phyloP scores from a whole-genome alignment of 1,140 invertebrate genomes.

The Antheraea mylitta region DNA sequence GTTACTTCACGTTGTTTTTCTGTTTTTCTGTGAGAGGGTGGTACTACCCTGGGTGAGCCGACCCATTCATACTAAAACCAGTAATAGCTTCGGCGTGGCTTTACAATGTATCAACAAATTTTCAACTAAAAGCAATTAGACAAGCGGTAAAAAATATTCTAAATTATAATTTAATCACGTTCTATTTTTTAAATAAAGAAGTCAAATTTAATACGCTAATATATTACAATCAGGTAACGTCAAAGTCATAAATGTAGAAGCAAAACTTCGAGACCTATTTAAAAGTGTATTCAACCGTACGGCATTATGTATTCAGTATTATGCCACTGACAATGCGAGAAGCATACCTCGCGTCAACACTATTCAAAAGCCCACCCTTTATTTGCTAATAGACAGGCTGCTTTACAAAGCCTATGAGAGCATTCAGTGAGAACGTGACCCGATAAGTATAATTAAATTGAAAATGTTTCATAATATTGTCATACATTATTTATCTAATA shows the following conservation, averaged over 20 bases:
- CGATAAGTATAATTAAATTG: slow-evolving; percentile 44
- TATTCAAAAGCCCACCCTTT: slow-evolving; percentile 49
- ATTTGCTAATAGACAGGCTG: slow-evolving; percentile 57
- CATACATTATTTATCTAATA: not conserved
- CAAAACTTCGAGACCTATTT: slow-evolving; percentile 29
- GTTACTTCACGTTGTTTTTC: too few species aligned
- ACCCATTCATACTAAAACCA: too few species aligned
- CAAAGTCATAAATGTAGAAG: slow-evolving; percentile 7
- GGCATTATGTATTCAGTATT: slow-evolving; percentile 34
- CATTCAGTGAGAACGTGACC: slow-evolving; percentile 34
- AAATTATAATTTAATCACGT: not conserved
- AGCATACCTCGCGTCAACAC: slow-evolving; percentile 49
- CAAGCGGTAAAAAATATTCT: not conserved
- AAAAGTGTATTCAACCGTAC: slow-evolving; percentile 33
- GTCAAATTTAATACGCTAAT: not conserved
- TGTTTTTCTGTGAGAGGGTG: too few species aligned
- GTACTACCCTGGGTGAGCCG: too few species aligned
- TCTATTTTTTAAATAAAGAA: too few species aligned
- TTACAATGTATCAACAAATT: too few species aligned
- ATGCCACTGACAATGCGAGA: slow-evolving; percentile 34
- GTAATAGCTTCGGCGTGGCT: too few species aligned
- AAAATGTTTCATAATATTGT: slow-evolving; percentile 17
- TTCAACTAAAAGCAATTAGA: too few species aligned
- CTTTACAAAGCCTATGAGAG: slow-evolving; percentile 40
- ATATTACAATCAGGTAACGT: not conserved